phyloP scores from a whole-genome alignment of 2,113 vertebrate genomes.

The Clinocottus analis region DNA sequence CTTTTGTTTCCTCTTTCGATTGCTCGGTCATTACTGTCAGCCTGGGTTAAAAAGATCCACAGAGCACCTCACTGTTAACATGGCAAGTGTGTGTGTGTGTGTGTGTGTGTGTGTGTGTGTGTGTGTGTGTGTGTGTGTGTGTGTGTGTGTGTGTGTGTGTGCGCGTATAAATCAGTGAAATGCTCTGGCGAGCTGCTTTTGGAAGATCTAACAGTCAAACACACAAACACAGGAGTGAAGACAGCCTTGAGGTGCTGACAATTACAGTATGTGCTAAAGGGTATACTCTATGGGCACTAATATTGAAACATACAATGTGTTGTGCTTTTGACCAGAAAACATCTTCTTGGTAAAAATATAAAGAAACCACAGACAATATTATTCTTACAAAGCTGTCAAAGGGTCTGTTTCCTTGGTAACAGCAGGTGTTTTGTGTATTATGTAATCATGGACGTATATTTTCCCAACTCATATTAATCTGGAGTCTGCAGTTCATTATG shows the following conservation, averaged over 20 bases:
- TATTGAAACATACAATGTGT: not conserved
- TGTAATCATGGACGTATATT: constrained; percentile 7
- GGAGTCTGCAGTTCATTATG: not conserved
- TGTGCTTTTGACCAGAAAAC: not conserved
- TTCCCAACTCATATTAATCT: constrained; percentile 1
- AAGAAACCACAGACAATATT: not conserved
- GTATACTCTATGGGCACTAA: not conserved
- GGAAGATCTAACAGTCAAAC: constrained; percentile 26
- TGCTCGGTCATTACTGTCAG: constrained; percentile 55
- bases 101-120: no score
- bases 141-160: no score
- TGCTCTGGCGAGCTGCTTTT: not conserved
- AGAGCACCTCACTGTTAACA: constrained; percentile 50
- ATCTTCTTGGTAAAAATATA: not conserved
- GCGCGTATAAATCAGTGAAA: constrained; percentile 2
- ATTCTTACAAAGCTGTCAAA: not conserved
- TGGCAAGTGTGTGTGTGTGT: constrained; percentile 16
- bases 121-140: no score
- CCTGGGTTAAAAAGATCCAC: constrained; percentile 51
- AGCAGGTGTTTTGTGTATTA: constrained; percentile 9
- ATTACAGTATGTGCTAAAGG: not conserved
- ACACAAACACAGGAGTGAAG: not conserved
- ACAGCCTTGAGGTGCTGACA: not conserved
- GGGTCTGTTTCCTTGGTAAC: constrained; percentile 19
- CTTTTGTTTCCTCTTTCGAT: constrained; percentile 56